Conservation (phyloP, 2,113 vertebrate species). For the Clarias batrachus region DNA sequence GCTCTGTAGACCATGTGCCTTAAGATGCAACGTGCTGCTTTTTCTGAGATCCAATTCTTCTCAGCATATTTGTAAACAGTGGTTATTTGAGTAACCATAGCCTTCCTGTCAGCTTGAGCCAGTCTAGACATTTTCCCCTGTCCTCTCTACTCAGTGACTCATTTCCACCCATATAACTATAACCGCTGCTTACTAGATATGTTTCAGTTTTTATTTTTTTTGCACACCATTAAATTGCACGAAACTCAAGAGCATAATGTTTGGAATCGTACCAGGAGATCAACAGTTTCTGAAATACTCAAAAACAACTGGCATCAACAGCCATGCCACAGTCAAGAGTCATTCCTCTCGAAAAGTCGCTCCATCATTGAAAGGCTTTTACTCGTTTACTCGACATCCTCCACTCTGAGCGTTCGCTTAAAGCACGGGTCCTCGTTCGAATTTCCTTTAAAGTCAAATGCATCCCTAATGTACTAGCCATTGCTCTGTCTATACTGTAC, state of each 20-base stretch:
- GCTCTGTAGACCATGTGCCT: background rate
- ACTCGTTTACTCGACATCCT: background rate
- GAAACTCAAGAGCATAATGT: background rate
- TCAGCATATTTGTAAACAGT: background rate
- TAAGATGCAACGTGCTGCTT: background rate
- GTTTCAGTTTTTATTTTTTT: background rate
- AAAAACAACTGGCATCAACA: background rate
- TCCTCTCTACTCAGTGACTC: background rate
- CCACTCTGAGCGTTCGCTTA: background rate
- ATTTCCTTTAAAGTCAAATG: background rate
- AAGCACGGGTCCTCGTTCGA: background rate
- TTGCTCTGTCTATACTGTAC: background rate
- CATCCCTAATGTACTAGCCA: background rate
- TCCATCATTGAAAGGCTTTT: background rate
- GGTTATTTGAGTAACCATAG: background rate
- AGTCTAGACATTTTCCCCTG: background rate
- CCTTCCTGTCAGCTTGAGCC: background rate
- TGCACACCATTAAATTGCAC: background rate
- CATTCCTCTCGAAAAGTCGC: background rate
- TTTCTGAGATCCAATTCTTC: background rate
- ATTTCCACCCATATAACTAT: background rate
- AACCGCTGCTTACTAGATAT: background rate
- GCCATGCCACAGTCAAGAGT: background rate
- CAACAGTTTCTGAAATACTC: background rate
- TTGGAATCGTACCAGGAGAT: background rate